Evolutionary conservation across 2,888 invertebrate genomes (phyloP).

Genomic region (Drosophila nr. perissopoda): DNA sequence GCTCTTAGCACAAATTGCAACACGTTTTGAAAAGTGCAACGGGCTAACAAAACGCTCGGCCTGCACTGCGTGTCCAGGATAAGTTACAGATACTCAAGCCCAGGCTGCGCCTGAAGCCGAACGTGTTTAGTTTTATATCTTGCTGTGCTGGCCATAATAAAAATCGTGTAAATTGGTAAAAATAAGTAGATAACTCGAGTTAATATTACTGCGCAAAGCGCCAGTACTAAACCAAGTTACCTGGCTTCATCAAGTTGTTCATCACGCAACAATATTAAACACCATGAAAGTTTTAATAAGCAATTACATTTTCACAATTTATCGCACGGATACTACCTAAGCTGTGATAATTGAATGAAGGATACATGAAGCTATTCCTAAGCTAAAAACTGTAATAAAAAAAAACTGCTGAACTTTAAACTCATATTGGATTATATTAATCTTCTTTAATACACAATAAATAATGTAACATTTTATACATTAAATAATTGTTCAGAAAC

Average conservation of each 20-base stretch:
- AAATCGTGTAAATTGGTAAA: constrained; percentile 39
- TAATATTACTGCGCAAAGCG: constrained; percentile 12
- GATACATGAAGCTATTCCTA: not conserved
- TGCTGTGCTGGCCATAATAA: constrained; percentile 35
- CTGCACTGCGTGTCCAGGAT: constrained; percentile 50
- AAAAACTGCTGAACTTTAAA: not conserved
- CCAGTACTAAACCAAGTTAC: not conserved
- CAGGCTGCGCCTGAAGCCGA: constrained; percentile 9
- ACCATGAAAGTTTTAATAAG: not conserved
- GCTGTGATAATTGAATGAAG: not conserved
- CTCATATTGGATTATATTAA: not conserved
- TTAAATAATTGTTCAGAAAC: no score
- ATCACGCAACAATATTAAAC: not conserved
- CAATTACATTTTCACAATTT: not conserved
- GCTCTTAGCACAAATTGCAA: constrained; percentile 73
- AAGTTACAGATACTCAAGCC: constrained; percentile 42
- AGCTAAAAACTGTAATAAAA: not conserved
- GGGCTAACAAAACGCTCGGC: constrained; percentile 57
- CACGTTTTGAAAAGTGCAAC: constrained; percentile 67
- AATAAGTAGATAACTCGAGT: constrained; percentile 32
- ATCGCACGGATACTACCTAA: not conserved
- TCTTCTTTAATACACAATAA: not conserved
- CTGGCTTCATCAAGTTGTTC: not conserved
- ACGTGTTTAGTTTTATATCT: constrained; percentile 54
- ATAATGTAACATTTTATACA: not conserved